Percentiles rank a stretch among this genome's conserved stretches.
Evolutionary conservation across 2,888 invertebrate genomes (phyloP).

Genomic region (Clitarchus hookeri): DNA sequence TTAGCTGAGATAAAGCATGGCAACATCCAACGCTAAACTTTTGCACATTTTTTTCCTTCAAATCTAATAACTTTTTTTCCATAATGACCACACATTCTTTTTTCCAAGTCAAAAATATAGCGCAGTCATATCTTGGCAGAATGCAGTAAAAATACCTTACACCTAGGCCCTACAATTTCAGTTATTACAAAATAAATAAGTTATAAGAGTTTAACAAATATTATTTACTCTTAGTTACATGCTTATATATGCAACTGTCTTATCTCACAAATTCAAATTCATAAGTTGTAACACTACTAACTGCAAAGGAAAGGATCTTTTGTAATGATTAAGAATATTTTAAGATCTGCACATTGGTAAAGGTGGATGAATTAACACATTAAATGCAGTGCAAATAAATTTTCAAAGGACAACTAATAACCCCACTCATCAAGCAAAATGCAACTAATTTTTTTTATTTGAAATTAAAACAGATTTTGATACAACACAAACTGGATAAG

Average conservation of each 20-base stretch:
- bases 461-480: not conserved
- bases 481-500: not conserved
- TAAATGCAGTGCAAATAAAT: slow-evolving; percentile 7
- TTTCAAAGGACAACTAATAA: not conserved
- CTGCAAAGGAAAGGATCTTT: not conserved
- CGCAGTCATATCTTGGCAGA: slow-evolving; percentile 36
- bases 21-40: not conserved
- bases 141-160: slow-evolving; percentile 39
- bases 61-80: not conserved
- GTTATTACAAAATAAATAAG: slow-evolving; percentile 42
- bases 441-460: not conserved
- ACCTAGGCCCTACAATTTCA: slow-evolving; percentile 40
- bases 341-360: not conserved
- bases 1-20: not conserved
- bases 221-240: not conserved
- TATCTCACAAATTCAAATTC: not conserved
- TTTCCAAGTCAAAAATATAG: slow-evolving; percentile 14
- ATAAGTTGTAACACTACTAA: not conserved
- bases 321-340: not conserved
- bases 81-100: not conserved
- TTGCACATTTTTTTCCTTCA: not conserved
- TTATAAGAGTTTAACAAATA: slow-evolving; percentile 35
- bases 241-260: not conserved
- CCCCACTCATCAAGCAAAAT: too few relatives aligned
- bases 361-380: not conserved